phyloP scores from a whole-genome alignment of 2,113 vertebrate species.

The Dicrurus megarhynchus region DNA sequence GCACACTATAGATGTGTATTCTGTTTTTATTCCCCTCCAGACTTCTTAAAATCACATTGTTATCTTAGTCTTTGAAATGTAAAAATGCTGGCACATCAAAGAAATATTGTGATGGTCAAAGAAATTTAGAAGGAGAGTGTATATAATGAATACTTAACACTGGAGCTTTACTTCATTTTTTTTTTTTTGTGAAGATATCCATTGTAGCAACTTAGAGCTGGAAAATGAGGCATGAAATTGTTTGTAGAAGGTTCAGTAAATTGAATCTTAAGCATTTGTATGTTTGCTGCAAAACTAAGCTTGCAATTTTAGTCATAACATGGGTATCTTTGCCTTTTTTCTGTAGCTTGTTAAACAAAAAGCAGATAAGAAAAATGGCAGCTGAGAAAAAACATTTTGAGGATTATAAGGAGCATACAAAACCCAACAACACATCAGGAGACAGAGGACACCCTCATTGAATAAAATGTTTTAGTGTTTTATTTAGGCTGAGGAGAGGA shows the following conservation, averaged over 20 bases:
- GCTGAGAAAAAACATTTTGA: neutral
- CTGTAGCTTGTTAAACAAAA: neutral
- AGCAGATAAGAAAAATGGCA: neutral
- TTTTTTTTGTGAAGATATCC: conserved; percentile 19
- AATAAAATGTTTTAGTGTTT: neutral
- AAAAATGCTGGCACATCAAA: conserved; percentile 74
- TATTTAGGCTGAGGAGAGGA: neutral
- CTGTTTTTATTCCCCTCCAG: conserved; percentile 60
- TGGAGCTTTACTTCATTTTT: conserved; percentile 28
- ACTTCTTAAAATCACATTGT: conserved; percentile 75
- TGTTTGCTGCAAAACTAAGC: conserved; percentile 16
- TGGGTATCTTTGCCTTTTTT: neutral
- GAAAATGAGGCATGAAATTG: conserved; percentile 75
- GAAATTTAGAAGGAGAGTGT: conserved; percentile 62
- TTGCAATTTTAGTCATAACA: conserved; percentile 1
- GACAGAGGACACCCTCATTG: neutral
- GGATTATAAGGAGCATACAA: neutral
- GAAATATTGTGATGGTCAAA: conserved; percentile 73
- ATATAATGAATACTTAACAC: conserved; percentile 68
- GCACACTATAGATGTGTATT: conserved; percentile 1
- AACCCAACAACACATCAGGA: neutral
- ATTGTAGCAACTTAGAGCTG: conserved; percentile 56
- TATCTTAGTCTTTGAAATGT: conserved; percentile 76
- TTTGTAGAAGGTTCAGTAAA: conserved; percentile 61
- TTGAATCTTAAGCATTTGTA: conserved; percentile 55